Base-by-base conservation (phyloP, 2,888 invertebrate species). In the Netelia fuscicornis region DNA sequence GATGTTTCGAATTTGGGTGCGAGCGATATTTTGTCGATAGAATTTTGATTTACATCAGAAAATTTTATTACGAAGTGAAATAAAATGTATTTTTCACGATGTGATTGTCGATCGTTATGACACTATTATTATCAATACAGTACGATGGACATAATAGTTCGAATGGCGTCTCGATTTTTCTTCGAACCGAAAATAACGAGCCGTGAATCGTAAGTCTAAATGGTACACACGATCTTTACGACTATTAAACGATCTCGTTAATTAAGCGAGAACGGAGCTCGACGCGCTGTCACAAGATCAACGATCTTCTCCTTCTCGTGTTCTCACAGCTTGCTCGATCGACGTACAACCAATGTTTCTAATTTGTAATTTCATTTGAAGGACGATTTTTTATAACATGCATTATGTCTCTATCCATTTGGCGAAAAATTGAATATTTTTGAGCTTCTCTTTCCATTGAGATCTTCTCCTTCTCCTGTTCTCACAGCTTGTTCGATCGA, bases 171-270 rank as follows among this genome's bases (percentile, higher is more conserved):
- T 9, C 20, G 17, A 13, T 62, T 25, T 75, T 76, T 75, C 30
- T 52, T 65, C 17, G 20, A n/a, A 23, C 52, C 6, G 23, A 76
- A 56, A 65, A 76, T 65, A 62, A 52, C 42, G 13, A n/a, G 62
- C 48, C 44, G 48, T 48, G 13, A 48, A 3, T 3, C 13, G 11
- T 3, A 11, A 10, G 48, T 48, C 48, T 13, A 48, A 10, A 8
- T 48, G 11, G 48, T 13, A 48, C 48, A 48, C 10, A 1, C 48
- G 48, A 48, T 13, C 13, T 48, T 48, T 48, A 72, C 30, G 54
- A 70, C 48, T 10, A 54, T 74, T 74, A 56, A 79, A 71, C 75
- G 79, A 80, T 80, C 67, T 64, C 65, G 75, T 76, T 65, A 65
- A 74, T 65, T 80, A 71, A 54, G 30, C 64, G 65, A 80, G 75